These are phyloP conservation scores for Salvelinus namaycush DNA, from an alignment of 2,113 vertebrate species.

Conservation along the genomic window DNA sequence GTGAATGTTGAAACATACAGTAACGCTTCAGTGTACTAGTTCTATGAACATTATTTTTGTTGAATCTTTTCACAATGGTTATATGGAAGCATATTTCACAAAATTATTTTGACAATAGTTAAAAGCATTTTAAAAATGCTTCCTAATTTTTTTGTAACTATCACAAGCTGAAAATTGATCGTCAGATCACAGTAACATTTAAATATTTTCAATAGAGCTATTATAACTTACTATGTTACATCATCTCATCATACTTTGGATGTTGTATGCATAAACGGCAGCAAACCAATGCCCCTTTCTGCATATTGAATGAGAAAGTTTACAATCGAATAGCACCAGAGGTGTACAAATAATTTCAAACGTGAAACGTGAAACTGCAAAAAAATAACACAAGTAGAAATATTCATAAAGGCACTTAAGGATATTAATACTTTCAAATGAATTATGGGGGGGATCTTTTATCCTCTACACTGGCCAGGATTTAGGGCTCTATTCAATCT, in stretches of 20 bases:
- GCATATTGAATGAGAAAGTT: constrained; percentile 38
- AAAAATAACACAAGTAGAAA: constrained; percentile 48
- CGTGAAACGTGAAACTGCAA: constrained; percentile 29
- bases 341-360: constrained; percentile 48
- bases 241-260: constrained; percentile 33
- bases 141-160: background rate
- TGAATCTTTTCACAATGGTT: background rate
- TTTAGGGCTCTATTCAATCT: no score
- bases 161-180: no score
- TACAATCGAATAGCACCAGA: constrained; percentile 70
- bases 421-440: constrained; percentile 41
- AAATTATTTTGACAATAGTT: background rate
- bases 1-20: background rate
- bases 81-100: constrained; percentile 9
- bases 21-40: background rate
- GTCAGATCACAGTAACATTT: constrained; percentile 1
- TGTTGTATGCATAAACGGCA: constrained; percentile 40
- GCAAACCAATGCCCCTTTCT: constrained; percentile 35
- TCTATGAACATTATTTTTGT: background rate
- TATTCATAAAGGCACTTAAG: constrained; percentile 71
- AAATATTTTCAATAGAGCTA: constrained; percentile 11
- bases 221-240: constrained; percentile 4
- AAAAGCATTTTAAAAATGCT: background rate
- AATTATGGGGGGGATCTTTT: background rate
- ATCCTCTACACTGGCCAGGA: no score